Percentiles rank a stretch among this genome's conserved stretches.
Evolutionary conservation across 2,888 invertebrate genomes (phyloP).

Genomic region (Caenorhabditis doughertyi): DNA sequence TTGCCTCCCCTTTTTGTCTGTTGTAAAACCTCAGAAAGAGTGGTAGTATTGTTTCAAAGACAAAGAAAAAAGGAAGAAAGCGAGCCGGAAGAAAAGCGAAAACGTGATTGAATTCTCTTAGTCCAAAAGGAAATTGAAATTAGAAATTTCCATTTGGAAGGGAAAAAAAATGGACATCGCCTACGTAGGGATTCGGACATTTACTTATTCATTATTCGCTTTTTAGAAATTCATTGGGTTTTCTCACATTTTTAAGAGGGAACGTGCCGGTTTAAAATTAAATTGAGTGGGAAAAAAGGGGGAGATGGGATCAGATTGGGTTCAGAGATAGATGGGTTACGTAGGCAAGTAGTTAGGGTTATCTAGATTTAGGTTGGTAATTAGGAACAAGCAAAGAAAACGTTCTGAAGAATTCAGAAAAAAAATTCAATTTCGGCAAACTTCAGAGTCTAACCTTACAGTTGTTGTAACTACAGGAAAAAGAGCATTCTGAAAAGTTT

Average conservation of each 20-base stretch:
- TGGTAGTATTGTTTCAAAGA: slow-evolving; percentile 36
- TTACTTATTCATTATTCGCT: slow-evolving; percentile 33
- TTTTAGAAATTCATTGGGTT: background rate
- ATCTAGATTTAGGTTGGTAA: background rate
- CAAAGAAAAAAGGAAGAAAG: background rate
- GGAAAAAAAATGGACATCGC: slow-evolving; percentile 1
- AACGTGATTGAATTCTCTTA: slow-evolving; percentile 43
- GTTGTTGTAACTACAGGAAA: too few relatives aligned
- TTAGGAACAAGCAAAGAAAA: too few relatives aligned
- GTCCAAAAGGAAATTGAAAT: slow-evolving; percentile 20
- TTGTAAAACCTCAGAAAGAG: too few relatives aligned
- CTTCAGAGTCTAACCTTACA: too few relatives aligned
- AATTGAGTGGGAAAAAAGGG: background rate
- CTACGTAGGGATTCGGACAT: slow-evolving; percentile 13
- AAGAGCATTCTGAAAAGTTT: too few relatives aligned
- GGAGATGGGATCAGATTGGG: background rate
- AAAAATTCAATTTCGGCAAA: too few relatives aligned
- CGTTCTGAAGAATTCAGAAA: too few relatives aligned
- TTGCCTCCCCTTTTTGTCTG: background rate
- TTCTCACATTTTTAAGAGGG: slow-evolving; percentile 23
- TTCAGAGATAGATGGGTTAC: background rate
- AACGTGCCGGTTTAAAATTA: slow-evolving; percentile 21
- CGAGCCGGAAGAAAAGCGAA: slow-evolving; percentile 15
- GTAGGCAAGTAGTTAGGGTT: background rate
- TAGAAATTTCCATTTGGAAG: background rate